Evolutionary conservation across 2,113 vertebrate genomes (phyloP), one percentile per base, ranked within the genome.

Genomic region (Tragelaphus strepsiceros): DNA sequence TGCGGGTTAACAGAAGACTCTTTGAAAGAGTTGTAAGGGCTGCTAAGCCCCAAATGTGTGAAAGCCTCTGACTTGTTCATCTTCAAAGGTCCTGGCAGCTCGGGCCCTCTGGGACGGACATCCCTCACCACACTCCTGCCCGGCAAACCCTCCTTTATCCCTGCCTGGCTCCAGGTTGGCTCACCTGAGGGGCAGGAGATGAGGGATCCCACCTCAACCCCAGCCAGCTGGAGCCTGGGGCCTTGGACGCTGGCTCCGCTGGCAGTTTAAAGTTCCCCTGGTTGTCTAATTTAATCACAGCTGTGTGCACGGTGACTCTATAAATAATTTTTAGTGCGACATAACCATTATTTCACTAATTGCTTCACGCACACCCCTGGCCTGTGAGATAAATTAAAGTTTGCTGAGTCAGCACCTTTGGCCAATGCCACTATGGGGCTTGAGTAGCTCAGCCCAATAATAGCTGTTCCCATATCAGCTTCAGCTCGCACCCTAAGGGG

Each of bases 281-380:
- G 97, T 97, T 97, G 97, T 98, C 98, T 98, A 98, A 98, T 98
- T 98, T 98, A 98, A 98, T 98, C 98, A 98, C 98, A 98, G 98
- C 98, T 98, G 95, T 98, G 97, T 94, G 98, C 96, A 92, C 12
- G 83, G 98, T 58, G 93, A 98, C 98, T 98, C 98, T 97, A 98
- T 98, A 98, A 98, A 98, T 98, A 98, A 98, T 98, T 98, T 98
- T 98, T 98, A 98, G 97, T 98, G 96, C 94, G 97, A 97, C 98
- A 98, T 98, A 98, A 98, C 98, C 98, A 98, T 98, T 98, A 98
- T 98, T 98, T 98, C 98, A 98, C 98, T 98, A 98, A 98, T 98
- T 98, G 98, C 98, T 97, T 98, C 98, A 97, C 35, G 15, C 83
- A 61, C 96, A 98, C 98, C 98, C 98, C 97, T 98, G 98, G 98